These are phyloP conservation scores for Ctena decussata DNA, from an alignment of 2,888 invertebrate genomes.

Conservation along the genomic window DNA sequence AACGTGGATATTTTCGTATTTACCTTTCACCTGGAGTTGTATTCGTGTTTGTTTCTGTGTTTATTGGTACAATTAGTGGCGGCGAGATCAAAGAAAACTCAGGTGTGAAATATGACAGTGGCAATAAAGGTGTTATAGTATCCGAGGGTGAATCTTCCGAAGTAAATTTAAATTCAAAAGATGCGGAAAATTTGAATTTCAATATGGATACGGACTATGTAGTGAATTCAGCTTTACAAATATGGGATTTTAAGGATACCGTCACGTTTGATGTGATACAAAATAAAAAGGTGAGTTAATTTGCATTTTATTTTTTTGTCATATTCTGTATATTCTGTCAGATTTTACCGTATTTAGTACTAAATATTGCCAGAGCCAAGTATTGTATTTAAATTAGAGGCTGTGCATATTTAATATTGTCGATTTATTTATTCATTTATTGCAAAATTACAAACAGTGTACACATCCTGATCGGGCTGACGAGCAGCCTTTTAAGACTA, in stretches of 20 bases:
- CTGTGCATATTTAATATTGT: no score
- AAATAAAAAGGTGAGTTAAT: slow-evolving; percentile 42
- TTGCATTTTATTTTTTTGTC: background rate
- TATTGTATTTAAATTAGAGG: no score
- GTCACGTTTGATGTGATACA: slow-evolving; percentile 53
- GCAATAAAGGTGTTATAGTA: slow-evolving; percentile 7
- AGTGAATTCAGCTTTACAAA: slow-evolving; percentile 10
- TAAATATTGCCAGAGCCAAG: no score
- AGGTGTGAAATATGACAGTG: slow-evolving; percentile 11
- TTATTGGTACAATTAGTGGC: background rate
- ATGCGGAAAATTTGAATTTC: slow-evolving; percentile 3
- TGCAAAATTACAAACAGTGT: no score
- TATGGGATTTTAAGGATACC: slow-evolving; percentile 23
- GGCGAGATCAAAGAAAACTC: slow-evolving; percentile 22
- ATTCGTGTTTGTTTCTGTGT: background rate
- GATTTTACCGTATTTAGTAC: no score
- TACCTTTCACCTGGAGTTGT: background rate
- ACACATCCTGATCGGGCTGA: no score
- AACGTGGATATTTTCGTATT: background rate
- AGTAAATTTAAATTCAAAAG: slow-evolving; percentile 6
- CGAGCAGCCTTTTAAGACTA: no score
- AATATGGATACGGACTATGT: slow-evolving; percentile 3
- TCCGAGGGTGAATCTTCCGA: background rate
- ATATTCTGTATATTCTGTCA: no score
- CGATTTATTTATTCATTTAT: no score